These are phyloP conservation scores for Alfaro cultratus DNA, from an alignment of 2,797 vertebrate species.

Conservation along the genomic window DNA sequence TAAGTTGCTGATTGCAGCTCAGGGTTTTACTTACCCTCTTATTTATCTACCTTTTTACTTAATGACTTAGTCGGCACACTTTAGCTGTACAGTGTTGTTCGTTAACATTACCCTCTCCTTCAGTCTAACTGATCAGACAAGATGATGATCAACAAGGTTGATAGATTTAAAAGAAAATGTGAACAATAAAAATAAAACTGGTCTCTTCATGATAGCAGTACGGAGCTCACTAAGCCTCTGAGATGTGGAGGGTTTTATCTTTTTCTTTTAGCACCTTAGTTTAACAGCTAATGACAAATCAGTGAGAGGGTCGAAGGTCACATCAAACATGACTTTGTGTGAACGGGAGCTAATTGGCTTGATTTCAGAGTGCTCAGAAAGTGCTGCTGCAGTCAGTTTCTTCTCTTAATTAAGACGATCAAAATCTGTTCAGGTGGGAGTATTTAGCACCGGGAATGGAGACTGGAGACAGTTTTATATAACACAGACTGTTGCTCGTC, in stretches of 20 bases:
- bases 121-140: conserved; percentile 8
- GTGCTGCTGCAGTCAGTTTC: conserved; percentile 5
- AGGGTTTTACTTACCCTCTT: not conserved
- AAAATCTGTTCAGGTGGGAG: conserved; percentile 20
- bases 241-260: conserved; percentile 10
- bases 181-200: not conserved
- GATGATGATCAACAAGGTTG: conserved; percentile 6
- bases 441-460: not conserved
- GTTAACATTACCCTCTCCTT: not conserved
- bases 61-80: not conserved
- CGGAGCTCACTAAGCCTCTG: not conserved
- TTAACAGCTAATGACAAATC: conserved; percentile 45
- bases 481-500: not conserved
- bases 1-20: not conserved
- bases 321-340: conserved; percentile 28
- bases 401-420: conserved; percentile 15
- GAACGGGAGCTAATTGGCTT: conserved; percentile 33
- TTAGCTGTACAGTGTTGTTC: not conserved
- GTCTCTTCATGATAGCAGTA: not conserved
- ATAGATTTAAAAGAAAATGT: conserved; percentile 1
- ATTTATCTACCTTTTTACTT: not conserved
- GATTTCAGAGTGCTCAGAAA: conserved; percentile 28
- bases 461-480: not conserved
- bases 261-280: conserved; percentile 12
- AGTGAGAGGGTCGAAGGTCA: conserved; percentile 47